Percentiles rank a stretch among this genome's conserved stretches.
Conservation (phyloP, 1,140 invertebrate species). For the Drosophila pruinosa region DNA sequence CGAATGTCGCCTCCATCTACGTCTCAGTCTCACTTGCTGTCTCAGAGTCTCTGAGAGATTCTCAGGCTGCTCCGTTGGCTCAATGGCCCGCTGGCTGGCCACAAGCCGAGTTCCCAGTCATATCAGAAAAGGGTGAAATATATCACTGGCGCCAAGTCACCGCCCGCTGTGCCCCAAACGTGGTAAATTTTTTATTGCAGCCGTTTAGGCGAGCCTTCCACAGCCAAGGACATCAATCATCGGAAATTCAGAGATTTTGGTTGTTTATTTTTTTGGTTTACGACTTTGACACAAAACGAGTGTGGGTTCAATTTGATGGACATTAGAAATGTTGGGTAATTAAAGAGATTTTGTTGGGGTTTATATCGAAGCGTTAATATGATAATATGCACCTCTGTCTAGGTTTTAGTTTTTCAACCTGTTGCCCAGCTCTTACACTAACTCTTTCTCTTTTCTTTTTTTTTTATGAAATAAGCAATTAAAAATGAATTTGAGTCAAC, state of each 20-base stretch:
- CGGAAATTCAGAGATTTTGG: constrained; percentile 52
- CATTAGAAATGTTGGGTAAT: constrained; percentile 26
- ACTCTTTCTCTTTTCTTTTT: constrained; percentile 25
- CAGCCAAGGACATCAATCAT: constrained; percentile 78
- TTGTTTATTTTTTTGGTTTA: constrained; percentile 15
- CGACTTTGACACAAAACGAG: constrained; percentile 25
- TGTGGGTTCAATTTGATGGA: constrained; percentile 36
- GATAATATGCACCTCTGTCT: constrained; percentile 71
- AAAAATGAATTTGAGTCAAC: constrained; percentile 67
- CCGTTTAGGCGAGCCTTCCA: constrained; percentile 76
- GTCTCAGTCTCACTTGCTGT: neutral
- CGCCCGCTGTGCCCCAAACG: constrained; percentile 70
- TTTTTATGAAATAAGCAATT: constrained; percentile 77
- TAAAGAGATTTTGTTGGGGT: constrained; percentile 19
- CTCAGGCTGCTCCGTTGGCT: too few species aligned
- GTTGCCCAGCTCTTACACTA: constrained; percentile 37
- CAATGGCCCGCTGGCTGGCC: constrained; percentile 14
- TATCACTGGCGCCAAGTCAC: constrained; percentile 75
- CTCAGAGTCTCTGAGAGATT: constrained; percentile 20
- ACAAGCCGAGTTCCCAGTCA: constrained; percentile 57
- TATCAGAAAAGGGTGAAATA: constrained; percentile 72
- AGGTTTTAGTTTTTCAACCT: constrained; percentile 31
- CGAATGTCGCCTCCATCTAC: constrained; percentile 35
- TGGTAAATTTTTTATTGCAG: constrained; percentile 80
- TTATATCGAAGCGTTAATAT: constrained; percentile 65